Evolutionary conservation across 35 echinoderm and acorn worm species (phyloP).

Genomic region (Heliocidaris erythrogramma): DNA sequence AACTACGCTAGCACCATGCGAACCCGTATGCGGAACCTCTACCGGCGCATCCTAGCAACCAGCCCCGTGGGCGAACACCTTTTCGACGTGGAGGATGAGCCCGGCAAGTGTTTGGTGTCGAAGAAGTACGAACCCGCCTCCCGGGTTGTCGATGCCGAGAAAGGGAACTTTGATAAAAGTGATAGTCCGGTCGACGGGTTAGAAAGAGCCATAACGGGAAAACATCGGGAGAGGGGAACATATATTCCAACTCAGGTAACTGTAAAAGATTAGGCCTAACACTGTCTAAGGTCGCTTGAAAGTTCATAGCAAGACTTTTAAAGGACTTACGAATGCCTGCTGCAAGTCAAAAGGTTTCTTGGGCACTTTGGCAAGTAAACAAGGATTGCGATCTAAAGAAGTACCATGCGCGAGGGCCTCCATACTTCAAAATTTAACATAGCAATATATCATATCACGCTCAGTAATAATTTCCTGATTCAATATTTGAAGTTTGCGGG

Average conservation of each 20-base stretch:
- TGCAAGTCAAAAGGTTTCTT: background rate
- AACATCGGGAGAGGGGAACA: background rate
- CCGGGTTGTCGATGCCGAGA: background rate
- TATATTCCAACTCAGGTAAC: background rate
- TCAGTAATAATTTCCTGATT: too few species aligned
- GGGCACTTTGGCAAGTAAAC: background rate
- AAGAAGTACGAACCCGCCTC: conserved; percentile 33
- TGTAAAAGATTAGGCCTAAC: background rate
- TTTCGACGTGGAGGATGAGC: conserved; percentile 59
- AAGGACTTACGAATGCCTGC: background rate
- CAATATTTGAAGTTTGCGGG: background rate
- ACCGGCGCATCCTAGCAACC: conserved; percentile 55
- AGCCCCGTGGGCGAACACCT: conserved; percentile 45
- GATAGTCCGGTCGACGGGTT: background rate
- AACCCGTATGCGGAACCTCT: conserved; percentile 64
- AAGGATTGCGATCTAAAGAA: background rate
- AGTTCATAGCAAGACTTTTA: too few species aligned
- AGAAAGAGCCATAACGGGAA: background rate
- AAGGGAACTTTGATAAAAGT: background rate
- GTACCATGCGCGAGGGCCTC: too few species aligned
- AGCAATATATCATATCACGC: too few species aligned
- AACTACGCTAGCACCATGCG: conserved; percentile 7
- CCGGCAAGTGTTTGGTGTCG: background rate
- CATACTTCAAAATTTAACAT: too few species aligned
- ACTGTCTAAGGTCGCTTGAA: background rate